Evolutionary conservation across 1,140 invertebrate genomes (phyloP).

Genomic region (Helicoverpa armigera): DNA sequence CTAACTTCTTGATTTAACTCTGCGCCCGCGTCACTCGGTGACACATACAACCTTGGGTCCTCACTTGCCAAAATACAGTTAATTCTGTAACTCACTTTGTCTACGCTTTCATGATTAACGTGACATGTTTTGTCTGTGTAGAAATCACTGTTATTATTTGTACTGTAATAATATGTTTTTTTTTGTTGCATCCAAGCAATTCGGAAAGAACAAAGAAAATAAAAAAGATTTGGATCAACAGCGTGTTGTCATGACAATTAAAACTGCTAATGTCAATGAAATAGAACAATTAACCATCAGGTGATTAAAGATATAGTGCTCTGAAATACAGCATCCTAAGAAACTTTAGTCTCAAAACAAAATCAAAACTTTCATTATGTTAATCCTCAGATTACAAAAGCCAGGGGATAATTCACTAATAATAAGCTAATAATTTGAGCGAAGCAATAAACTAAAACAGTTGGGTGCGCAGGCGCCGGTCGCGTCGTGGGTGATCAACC

Average conservation of each 20-base stretch:
- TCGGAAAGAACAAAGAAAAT: not conserved
- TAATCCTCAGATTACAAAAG: not conserved
- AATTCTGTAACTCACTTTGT: conserved; percentile 46
- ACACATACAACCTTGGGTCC: conserved; percentile 50
- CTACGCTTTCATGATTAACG: conserved; percentile 17
- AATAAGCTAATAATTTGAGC: conserved; percentile 41
- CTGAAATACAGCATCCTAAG: no score
- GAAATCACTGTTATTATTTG: not conserved
- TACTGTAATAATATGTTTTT: no score
- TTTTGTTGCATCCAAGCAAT: no score
- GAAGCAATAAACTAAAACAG: conserved; percentile 25
- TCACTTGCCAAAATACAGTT: conserved; percentile 54
- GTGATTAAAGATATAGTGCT: no score
- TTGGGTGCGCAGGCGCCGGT: conserved; percentile 56
- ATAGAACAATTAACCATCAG: no score
- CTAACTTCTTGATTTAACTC: conserved; percentile 41
- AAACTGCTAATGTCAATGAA: no score
- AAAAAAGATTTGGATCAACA: no score
- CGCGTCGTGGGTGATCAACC: conserved; percentile 50
- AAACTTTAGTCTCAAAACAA: not conserved
- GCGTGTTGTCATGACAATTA: no score
- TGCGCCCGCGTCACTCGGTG: conserved; percentile 32
- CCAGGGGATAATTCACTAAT: conserved; percentile 21
- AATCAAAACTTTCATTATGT: not conserved
- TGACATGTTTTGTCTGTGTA: conserved; percentile 7